phyloP scores from a whole-genome alignment of 2,113 vertebrate genomes.

The Empidonax traillii region DNA sequence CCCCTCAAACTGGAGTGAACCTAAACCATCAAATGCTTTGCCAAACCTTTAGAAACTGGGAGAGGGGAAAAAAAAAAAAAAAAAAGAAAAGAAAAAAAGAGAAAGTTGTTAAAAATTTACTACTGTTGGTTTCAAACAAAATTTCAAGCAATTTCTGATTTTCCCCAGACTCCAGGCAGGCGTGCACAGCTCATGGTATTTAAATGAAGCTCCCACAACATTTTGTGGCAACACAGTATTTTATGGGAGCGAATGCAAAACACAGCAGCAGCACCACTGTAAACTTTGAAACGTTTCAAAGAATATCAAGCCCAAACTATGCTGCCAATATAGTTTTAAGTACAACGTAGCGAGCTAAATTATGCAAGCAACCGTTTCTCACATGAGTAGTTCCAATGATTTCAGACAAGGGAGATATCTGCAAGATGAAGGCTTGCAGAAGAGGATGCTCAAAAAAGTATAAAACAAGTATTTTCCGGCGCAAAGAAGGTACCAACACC shows the following conservation, averaged over 20 bases:
- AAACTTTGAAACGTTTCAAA: conserved; percentile 53
- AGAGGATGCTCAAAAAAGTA: not conserved
- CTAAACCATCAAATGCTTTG: not conserved
- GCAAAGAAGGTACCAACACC: not conserved
- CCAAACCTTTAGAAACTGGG: not conserved
- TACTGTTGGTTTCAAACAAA: not conserved
- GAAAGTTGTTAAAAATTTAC: not conserved
- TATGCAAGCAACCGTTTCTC: conserved; percentile 47
- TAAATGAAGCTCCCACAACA: conserved; percentile 51
- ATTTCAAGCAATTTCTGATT: not conserved
- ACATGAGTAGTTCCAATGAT: not conserved
- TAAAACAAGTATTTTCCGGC: not conserved
- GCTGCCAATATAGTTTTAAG: conserved; percentile 12
- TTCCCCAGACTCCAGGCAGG: not conserved
- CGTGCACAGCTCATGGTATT: conserved; percentile 27
- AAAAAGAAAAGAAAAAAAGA: not conserved
- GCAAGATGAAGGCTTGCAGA: not conserved
- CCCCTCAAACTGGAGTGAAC: not conserved
- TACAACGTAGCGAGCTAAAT: not conserved
- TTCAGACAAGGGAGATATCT: not conserved
- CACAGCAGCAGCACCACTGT: conserved; percentile 55
- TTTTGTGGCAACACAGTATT: conserved; percentile 30
- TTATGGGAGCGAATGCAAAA: conserved; percentile 56
- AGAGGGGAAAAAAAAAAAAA: accelerated
- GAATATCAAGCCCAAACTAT: conserved; percentile 2